Base-by-base conservation (phyloP, 2,888 invertebrate species). In the Polylopha cassiicola region DNA sequence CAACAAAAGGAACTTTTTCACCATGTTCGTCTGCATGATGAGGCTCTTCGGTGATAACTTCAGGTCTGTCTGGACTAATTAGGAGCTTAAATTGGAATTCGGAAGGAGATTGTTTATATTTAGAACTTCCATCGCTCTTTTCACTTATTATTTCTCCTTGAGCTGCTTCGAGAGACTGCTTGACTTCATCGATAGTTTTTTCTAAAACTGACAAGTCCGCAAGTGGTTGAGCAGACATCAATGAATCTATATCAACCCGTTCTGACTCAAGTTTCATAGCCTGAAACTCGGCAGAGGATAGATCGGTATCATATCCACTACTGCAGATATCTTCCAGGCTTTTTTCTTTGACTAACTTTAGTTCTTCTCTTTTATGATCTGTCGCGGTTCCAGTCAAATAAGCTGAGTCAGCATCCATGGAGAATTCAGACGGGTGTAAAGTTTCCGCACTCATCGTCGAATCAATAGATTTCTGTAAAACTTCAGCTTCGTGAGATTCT, bases 21-120 rank as follows among this genome's bases (percentile, higher is more conserved):
- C 39, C 46, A 9, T 82, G 75, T 23, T 86, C 81, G 33, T 81
- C 77, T 2, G 72, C 64, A 48, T 84, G 79, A 11, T 87, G 80
- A 28, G 88, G 73, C 61, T 89, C 89, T 63, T 89, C 89, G 22
- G 85, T 87, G 26, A 89, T 89, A 9, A 87, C 86, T 69, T 89
- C 89, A 9, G 88, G 87, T 50, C 73, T 70, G 16, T 86, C 86
- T 1, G 86, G 86, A 47, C 86, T 87, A 18, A 86, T 81, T 17
- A 89, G 65, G 11, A 89, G 71, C 67, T 89, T 91, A 37, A 92
- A 90, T 59, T 91, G 91, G 58, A 92, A 92, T 64, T 92, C 92
- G 1, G 91, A 91, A 2, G 91, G 91, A 0, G 91, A 91, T 51
- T 91, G 90, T 55, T 92, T 91, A 50, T 89, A 89, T 60, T 89